Evolutionary conservation across 2,888 invertebrate species (phyloP).

Genomic region (Exocentrus adspersus): DNA sequence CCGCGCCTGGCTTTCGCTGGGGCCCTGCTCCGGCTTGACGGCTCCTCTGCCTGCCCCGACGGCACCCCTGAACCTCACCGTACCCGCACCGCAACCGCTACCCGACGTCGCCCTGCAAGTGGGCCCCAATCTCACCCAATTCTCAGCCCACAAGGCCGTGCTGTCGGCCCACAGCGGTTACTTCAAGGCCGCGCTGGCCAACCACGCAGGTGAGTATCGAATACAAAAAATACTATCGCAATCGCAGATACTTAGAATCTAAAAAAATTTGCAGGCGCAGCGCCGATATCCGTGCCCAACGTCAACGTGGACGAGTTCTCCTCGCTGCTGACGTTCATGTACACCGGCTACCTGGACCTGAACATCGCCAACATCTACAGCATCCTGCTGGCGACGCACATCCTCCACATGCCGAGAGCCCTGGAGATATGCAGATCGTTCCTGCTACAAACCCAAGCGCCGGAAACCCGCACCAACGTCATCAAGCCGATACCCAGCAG

Average conservation of each 20-base stretch:
- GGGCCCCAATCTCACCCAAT: constrained; percentile 71
- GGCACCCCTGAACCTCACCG: constrained; percentile 49
- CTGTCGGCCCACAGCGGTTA: constrained; percentile 77
- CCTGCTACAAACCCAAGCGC: constrained; percentile 66
- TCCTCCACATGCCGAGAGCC: constrained; percentile 78
- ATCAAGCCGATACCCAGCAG: constrained; percentile 45
- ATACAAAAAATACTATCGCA: too few relatives aligned
- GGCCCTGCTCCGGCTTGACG: constrained; percentile 51
- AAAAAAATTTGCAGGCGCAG: too few relatives aligned
- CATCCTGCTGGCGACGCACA: constrained; percentile 76
- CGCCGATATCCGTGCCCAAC: constrained; percentile 66
- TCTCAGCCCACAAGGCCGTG: constrained; percentile 74
- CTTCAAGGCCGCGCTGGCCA: constrained; percentile 71
- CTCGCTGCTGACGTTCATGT: constrained; percentile 77
- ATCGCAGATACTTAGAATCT: too few relatives aligned
- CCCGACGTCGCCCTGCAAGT: constrained; percentile 74
- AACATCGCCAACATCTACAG: constrained; percentile 77
- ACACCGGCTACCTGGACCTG: constrained; percentile 77
- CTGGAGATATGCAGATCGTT: constrained; percentile 75
- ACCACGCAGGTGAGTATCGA: constrained; percentile 54
- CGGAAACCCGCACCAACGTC: constrained; percentile 39
- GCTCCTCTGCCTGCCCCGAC: constrained; percentile 41
- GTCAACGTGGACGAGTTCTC: constrained; percentile 73
- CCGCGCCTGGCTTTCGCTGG: constrained; percentile 63
- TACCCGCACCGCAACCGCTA: constrained; percentile 41